A percentile compares a stretch with the other conserved stretches of the same genome.
Evolutionary conservation across 2,888 invertebrate species (phyloP).

Genomic region (Cryptops parisi): DNA sequence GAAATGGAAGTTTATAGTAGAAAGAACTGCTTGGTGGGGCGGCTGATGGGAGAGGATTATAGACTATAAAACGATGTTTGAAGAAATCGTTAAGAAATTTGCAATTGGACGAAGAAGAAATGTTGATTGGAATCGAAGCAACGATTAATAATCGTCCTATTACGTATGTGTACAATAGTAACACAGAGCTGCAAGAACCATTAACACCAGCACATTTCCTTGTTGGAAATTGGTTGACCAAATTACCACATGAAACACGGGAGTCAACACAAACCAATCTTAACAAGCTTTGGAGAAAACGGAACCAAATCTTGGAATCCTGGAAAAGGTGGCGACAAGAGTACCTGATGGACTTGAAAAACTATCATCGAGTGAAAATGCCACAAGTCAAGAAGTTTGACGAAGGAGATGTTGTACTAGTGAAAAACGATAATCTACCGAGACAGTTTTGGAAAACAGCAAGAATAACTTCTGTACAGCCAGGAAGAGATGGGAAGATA

Average conservation of each 20-base stretch:
- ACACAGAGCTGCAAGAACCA: not conserved
- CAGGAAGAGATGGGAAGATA: not conserved
- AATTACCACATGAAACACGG: not conserved
- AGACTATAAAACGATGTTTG: constrained; percentile 6
- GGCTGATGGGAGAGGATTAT: constrained; percentile 15
- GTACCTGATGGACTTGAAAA: constrained; percentile 1
- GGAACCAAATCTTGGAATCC: not conserved
- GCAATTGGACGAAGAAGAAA: constrained; percentile 3
- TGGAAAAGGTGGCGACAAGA: not conserved
- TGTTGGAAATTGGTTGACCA: not conserved
- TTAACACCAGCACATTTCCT: constrained; percentile 8
- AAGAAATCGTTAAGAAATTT: constrained; percentile 4
- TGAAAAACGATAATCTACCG: not conserved
- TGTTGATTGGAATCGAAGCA: constrained; percentile 7
- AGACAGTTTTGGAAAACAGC: not conserved
- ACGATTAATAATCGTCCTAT: constrained; percentile 5
- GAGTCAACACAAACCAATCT: not conserved
- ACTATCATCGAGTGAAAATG: not conserved
- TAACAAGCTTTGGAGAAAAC: constrained; percentile 1
- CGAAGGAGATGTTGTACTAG: not conserved
- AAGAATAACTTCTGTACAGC: not conserved
- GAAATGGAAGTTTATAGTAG: constrained; percentile 13
- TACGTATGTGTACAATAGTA: constrained; percentile 1
- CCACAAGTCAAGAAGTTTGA: not conserved
- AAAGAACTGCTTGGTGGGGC: constrained; percentile 15